phyloP scores from a whole-genome alignment of 2,888 invertebrate genomes.

The Entomobrya multifasciata region DNA sequence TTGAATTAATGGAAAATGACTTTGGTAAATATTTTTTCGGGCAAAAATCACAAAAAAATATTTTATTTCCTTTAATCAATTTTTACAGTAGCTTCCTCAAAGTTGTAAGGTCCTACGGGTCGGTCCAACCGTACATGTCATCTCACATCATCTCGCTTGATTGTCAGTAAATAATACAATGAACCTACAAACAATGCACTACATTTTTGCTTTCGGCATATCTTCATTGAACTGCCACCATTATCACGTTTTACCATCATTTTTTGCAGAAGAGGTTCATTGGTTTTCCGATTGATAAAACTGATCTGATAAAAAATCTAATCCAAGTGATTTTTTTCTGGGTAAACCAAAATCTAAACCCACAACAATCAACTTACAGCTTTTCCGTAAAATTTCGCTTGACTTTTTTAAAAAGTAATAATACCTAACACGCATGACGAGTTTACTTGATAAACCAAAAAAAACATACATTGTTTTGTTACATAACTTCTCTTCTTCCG shows the following conservation, averaged over 20 bases:
- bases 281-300: too few relatives aligned
- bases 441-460: neutral
- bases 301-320: slow-evolving; percentile 19
- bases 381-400: neutral
- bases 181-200: neutral
- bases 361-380: neutral
- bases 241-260: neutral
- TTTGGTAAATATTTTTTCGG: too few relatives aligned
- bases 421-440: neutral
- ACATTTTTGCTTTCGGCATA: slow-evolving; percentile 23
- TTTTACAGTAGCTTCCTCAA: neutral
- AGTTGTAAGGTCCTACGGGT: neutral
- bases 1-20: too few relatives aligned
- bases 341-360: slow-evolving; percentile 16
- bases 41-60: too few relatives aligned
- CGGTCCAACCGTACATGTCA: neutral
- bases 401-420: neutral
- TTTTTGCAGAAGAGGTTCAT: slow-evolving; percentile 14
- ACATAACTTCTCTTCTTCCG: neutral
- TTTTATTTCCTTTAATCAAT: neutral
- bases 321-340: neutral
- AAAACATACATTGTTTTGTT: neutral
- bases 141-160: too few relatives aligned
- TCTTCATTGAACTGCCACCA: neutral
- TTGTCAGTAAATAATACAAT: too few relatives aligned